Evolutionary conservation across 2,113 vertebrate genomes (phyloP), one percentile per base, ranked within the genome.

Genomic region (Psittacus erithacus): DNA sequence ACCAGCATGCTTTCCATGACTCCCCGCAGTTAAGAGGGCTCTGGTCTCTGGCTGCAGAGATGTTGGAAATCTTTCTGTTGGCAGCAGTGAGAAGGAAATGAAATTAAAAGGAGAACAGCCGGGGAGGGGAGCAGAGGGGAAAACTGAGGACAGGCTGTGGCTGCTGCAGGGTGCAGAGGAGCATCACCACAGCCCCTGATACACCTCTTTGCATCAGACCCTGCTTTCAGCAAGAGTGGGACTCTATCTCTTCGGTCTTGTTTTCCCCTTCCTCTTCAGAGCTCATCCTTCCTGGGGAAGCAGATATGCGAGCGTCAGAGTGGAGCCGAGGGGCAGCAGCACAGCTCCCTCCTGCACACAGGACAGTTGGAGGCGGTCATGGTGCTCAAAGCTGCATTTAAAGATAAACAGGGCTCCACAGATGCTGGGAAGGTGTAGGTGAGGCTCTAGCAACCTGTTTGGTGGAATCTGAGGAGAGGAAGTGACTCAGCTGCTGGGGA

Each of bases 191-290:
- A 25, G 93, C 50, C 52, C 20, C 0, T 5, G 81, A 41, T 60
- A 50, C 9, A 5, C 49, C n/a, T n/a, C 13, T 63, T 57, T 23
- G 4, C 0, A 0, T 39, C 10, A 4, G 50, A 52, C 65, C 70
- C 27, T 47, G 62, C 65, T 52, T 28, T 17, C 55, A 2, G 6
- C 75, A 31, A 69, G 35, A 0, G 0, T 3, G 10, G 6, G 67
- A 8, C 50, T 68, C 49, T 33, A 2, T 18, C 8, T 25, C 91
- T 71, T 53, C 1, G 0, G 55, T 35, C 14, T 6, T 5, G 0
- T 46, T 4, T 1, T 79, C 75, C 53, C n/a, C 33, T 71, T 27
- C 29, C 16, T 57, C 85, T 62, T 11, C 35, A 7, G 85, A 49
- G 64, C 57, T 75, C 1, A 0, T 86, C 63, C 91, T 73, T 75